phyloP scores from a whole-genome alignment of 2,113 vertebrate species.

The Oncorhynchus kisutch region DNA sequence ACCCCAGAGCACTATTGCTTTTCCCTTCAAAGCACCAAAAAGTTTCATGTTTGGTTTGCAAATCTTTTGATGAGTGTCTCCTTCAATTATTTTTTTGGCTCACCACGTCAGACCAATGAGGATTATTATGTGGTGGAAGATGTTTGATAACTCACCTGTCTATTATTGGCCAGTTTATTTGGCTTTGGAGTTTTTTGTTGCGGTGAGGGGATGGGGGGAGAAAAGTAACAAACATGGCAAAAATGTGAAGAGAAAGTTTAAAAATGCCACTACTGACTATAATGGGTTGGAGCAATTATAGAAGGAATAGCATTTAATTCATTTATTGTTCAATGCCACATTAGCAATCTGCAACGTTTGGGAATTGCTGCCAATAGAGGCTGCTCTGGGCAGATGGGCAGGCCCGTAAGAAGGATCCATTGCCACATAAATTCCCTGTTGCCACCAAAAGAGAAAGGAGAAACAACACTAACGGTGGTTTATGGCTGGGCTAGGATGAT shows the following conservation, averaged over 20 bases:
- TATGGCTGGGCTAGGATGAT: conserved; percentile 50
- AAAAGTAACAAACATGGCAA: conserved; percentile 14
- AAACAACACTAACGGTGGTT: conserved; percentile 63
- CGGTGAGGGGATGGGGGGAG: conserved; percentile 48
- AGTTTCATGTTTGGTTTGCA: conserved; percentile 56
- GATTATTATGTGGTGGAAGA: not conserved
- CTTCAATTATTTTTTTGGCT: not conserved
- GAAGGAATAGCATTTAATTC: conserved; percentile 59
- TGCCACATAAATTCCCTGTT: conserved; percentile 74
- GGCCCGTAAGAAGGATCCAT: conserved; percentile 65
- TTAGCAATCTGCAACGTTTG: conserved; percentile 72
- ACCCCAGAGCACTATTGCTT: conserved; percentile 60
- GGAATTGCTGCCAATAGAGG: conserved; percentile 62
- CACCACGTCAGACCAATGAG: conserved; percentile 28
- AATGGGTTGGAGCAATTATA: conserved; percentile 51
- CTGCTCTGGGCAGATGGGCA: conserved; percentile 74
- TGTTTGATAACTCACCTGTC: conserved; percentile 32
- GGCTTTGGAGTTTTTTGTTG: conserved; percentile 15
- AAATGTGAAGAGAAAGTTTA: not conserved
- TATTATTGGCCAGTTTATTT: not conserved
- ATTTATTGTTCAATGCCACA: conserved; percentile 73
- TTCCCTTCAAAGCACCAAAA: conserved; percentile 61
- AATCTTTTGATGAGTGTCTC: conserved; percentile 53
- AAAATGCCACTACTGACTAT: conserved; percentile 54
- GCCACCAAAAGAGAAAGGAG: conserved; percentile 60